phyloP scores from a whole-genome alignment of 1,140 invertebrate species.

The Cherax destructor region DNA sequence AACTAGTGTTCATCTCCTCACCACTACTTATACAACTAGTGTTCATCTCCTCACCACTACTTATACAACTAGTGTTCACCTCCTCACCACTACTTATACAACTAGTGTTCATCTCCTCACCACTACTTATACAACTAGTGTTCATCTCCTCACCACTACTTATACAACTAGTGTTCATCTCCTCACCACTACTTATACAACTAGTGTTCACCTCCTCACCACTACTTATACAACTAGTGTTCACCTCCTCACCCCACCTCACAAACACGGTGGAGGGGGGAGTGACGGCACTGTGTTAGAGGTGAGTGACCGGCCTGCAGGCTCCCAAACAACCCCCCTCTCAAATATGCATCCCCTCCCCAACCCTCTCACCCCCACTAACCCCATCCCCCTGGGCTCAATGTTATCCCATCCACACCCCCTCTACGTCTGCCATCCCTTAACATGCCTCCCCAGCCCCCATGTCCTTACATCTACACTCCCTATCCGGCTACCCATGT shows the following conservation, averaged over 20 bases:
- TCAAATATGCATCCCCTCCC: background rate
- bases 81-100: background rate
- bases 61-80: too few relatives aligned
- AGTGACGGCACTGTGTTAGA: background rate
- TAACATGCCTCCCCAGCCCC: background rate
- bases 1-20: too few relatives aligned
- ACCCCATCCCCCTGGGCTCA: too few relatives aligned
- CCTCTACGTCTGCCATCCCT: background rate
- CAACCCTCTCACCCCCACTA: background rate
- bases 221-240: too few relatives aligned
- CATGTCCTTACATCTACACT: too few relatives aligned
- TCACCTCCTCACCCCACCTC: background rate
- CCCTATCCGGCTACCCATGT: too few relatives aligned
- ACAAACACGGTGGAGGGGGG: background rate
- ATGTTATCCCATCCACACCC: background rate
- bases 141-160: background rate
- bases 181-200: too few relatives aligned
- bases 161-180: too few relatives aligned
- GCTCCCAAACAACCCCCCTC: background rate
- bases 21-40: too few relatives aligned
- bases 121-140: too few relatives aligned
- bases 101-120: background rate
- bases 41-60: background rate
- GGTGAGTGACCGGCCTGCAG: constrained; percentile 5
- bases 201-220: background rate